A percentile compares a stretch with the other conserved stretches of the same genome.
Evolutionary conservation across 2,113 vertebrate species (phyloP).

Genomic region (Falco punctatus): DNA sequence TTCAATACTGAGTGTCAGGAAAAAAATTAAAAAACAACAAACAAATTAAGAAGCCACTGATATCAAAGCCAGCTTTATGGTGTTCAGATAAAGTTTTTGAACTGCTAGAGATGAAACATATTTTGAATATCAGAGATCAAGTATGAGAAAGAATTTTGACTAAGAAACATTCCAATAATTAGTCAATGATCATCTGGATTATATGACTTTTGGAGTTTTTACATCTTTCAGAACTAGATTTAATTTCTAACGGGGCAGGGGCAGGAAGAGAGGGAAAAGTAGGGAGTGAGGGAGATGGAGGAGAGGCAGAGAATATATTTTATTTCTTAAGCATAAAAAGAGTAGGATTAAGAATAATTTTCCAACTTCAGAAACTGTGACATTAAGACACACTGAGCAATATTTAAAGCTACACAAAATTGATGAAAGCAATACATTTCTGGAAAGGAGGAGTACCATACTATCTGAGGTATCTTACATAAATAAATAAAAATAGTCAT

Average conservation of each 20-base stretch:
- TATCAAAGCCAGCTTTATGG: not conserved
- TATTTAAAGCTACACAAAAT: not conserved
- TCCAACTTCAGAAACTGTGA: not conserved
- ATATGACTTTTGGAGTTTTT: not conserved
- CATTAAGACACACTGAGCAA: not conserved
- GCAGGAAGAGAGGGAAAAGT: not conserved
- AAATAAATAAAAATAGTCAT: not conserved
- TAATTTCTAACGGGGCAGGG: not conserved
- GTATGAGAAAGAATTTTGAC: not conserved
- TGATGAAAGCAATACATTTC: not conserved
- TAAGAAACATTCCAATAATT: not conserved
- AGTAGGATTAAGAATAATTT: not conserved
- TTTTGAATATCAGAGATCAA: conserved; percentile 10
- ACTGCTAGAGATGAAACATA: not conserved
- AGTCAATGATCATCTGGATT: not conserved
- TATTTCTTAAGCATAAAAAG: not conserved
- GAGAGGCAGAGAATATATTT: not conserved
- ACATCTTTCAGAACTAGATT: not conserved
- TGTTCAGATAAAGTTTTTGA: not conserved
- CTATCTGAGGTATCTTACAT: not conserved
- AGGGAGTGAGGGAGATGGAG: too few species aligned
- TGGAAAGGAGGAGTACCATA: not conserved
- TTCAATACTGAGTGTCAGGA: not conserved
- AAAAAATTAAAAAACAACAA: not conserved
- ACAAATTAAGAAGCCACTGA: not conserved